A percentile compares a stretch with the other conserved stretches of the same genome.
Evolutionary conservation across 2,888 invertebrate genomes (phyloP).

Genomic region (Prosopocoilus inquinatus): DNA sequence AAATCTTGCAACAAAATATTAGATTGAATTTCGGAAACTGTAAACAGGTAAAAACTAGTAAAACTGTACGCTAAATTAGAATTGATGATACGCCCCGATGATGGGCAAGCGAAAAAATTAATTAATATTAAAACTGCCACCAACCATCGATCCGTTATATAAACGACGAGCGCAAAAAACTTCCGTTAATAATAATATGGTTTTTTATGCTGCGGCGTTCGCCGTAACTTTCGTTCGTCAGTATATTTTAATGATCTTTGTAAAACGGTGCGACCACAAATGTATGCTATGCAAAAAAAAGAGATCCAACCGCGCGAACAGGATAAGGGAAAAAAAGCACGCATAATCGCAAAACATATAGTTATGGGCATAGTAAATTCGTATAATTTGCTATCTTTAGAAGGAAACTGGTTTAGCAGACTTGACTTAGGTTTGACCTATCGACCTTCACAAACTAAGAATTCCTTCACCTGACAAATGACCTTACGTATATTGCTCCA

Average conservation of each 20-base stretch:
- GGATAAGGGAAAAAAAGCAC: not conserved
- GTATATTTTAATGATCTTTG: not conserved
- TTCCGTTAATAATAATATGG: not conserved
- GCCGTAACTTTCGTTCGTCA: not conserved
- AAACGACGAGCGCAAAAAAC: not conserved
- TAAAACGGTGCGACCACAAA: not conserved
- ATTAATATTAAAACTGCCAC: constrained; percentile 14
- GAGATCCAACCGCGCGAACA: not conserved
- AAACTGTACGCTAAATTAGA: no score
- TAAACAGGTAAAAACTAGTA: no score
- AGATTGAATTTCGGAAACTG: no score
- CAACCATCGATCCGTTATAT: constrained; percentile 7
- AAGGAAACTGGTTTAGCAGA: not conserved
- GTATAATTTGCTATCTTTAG: constrained; percentile 3
- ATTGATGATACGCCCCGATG: no score
- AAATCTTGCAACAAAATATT: no score
- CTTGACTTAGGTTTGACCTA: constrained; percentile 1
- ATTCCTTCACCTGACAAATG: no score
- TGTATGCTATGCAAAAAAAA: no score
- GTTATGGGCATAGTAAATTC: not conserved
- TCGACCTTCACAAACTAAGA: constrained; percentile 1
- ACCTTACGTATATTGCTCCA: no score
- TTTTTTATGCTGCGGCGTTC: not conserved
- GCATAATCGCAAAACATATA: not conserved
- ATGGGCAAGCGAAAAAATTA: constrained; percentile 5